A percentile compares a stretch with the other conserved stretches of the same genome.
phyloP scores from a whole-genome alignment of 2,888 invertebrate genomes.

The Megalurothrips usitatus region DNA sequence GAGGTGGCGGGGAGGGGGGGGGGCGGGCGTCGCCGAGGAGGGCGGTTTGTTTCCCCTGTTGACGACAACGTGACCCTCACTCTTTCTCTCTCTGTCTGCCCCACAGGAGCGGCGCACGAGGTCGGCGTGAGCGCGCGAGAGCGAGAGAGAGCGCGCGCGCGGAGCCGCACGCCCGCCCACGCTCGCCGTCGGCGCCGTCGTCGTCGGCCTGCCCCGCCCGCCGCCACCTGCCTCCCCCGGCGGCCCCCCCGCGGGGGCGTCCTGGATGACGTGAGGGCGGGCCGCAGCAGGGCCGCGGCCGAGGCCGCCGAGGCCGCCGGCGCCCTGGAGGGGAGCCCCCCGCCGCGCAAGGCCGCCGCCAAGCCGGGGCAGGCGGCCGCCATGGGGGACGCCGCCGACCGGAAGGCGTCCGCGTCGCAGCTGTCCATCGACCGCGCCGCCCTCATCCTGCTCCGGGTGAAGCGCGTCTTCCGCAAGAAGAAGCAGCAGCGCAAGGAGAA shows the following conservation, averaged over 20 bases:
- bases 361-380: background rate
- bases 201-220: too few species aligned
- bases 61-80: too few species aligned
- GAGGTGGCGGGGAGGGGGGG: background rate
- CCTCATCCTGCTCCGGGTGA: constrained; percentile 78
- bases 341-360: background rate
- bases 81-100: too few species aligned
- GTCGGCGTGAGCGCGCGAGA: background rate
- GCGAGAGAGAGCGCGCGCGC: background rate
- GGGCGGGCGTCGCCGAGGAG: background rate
- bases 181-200: background rate
- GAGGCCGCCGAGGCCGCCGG: background rate
- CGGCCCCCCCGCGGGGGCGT: background rate
- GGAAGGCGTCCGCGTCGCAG: constrained; percentile 38
- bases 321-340: background rate
- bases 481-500: constrained; percentile 80
- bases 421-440: constrained; percentile 86
- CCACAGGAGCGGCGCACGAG: background rate
- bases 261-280: background rate
- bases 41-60: background rate
- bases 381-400: constrained; percentile 35
- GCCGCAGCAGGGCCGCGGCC: background rate
- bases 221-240: background rate
- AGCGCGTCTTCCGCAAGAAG: constrained; percentile 86
- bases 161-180: background rate